Evolutionary conservation across 2,797 vertebrate genomes (phyloP).

Genomic region (Phalloptychus januarius): DNA sequence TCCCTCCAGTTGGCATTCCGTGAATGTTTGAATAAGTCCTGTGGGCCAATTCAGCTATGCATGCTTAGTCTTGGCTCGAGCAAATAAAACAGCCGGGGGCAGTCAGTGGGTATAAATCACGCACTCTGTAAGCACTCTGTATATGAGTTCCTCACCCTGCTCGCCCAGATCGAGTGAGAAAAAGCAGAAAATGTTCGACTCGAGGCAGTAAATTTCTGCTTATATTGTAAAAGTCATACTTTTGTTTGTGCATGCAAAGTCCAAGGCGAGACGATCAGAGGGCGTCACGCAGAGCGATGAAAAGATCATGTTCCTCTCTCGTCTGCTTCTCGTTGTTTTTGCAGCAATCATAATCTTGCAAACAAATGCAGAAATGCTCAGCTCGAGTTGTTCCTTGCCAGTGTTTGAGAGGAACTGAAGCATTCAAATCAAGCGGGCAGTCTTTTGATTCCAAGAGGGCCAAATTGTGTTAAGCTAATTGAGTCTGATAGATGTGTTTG

Average conservation of each 20-base stretch:
- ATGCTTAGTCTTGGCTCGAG: constrained; percentile 78
- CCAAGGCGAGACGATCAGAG: constrained; percentile 4
- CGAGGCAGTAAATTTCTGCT: constrained; percentile 33
- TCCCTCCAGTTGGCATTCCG: constrained; percentile 51
- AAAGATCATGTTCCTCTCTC: neutral
- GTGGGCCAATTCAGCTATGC: constrained; percentile 70
- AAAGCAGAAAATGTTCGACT: constrained; percentile 52
- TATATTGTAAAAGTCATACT: neutral
- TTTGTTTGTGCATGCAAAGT: neutral
- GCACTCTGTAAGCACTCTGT: constrained; percentile 68
- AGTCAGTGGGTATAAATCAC: constrained; percentile 83
- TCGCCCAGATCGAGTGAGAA: constrained; percentile 51
- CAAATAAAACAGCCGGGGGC: constrained; percentile 81
- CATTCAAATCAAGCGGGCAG: constrained; percentile 72
- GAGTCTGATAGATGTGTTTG: constrained; percentile 80
- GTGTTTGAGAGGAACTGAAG: constrained; percentile 71
- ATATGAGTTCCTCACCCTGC: constrained; percentile 61
- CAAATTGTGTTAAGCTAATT: constrained; percentile 78
- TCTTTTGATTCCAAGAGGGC: constrained; percentile 73
- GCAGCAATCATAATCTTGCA: constrained; percentile 5
- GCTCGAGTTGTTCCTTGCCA: constrained; percentile 42
- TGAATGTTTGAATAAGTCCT: constrained; percentile 65
- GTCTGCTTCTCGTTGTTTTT: neutral
- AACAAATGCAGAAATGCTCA: constrained; percentile 13
- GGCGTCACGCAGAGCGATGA: neutral